Percentiles rank a stretch among this genome's conserved stretches.
Conservation (phyloP, 1,140 invertebrate genomes). For the Trachymyrmex septentrionalis region DNA sequence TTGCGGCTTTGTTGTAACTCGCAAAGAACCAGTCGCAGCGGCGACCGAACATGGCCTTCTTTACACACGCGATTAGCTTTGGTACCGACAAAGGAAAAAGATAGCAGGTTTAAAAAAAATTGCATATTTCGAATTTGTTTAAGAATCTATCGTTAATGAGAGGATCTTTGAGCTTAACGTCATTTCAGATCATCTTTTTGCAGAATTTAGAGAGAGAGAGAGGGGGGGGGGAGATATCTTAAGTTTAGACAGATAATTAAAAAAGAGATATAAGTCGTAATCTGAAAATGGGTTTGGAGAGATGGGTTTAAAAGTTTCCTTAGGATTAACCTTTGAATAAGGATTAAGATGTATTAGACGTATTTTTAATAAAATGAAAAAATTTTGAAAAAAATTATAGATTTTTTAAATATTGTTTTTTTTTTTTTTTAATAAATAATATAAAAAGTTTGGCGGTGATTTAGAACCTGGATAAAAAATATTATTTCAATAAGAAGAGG, state of each 20-base stretch:
- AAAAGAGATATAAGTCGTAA: background rate
- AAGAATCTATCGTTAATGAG: background rate
- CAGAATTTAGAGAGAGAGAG: background rate
- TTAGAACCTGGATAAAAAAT: too few species aligned
- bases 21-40: background rate
- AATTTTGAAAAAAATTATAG: too few species aligned
- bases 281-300: background rate
- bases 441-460: too few species aligned
- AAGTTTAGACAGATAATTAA: background rate
- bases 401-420: too few species aligned
- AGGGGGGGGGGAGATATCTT: background rate
- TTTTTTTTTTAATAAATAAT: too few species aligned
- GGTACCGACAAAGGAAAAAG: background rate
- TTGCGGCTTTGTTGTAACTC: conserved; percentile 36
- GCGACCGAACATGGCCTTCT: conserved; percentile 2
- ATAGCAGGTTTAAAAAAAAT: background rate
- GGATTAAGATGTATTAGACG: too few species aligned
- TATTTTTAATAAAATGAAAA: too few species aligned
- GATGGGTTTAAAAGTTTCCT: background rate
- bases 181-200: background rate
- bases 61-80: background rate
- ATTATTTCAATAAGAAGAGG: too few species aligned
- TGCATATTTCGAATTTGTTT: background rate
- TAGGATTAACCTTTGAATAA: background rate
- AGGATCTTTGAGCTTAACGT: background rate